Percentiles rank a stretch among this genome's conserved stretches.
phyloP scores from a whole-genome alignment of 1,140 invertebrate species.

The Hyposmocoma kahamanoa region DNA sequence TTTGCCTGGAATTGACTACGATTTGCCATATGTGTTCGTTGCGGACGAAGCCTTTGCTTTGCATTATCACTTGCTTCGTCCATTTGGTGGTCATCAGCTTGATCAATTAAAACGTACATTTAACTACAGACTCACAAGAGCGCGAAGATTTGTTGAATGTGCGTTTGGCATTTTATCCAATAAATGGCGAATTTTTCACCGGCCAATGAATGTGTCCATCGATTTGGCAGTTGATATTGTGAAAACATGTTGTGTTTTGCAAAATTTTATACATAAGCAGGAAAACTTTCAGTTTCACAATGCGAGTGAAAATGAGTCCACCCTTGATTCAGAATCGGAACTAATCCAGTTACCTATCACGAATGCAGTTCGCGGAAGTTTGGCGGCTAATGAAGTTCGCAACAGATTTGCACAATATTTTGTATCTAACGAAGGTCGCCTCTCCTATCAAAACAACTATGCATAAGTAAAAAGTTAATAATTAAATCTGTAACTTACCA shows the following conservation, averaged over 20 bases:
- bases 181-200: conserved; percentile 14
- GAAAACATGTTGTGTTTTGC: conserved; percentile 13
- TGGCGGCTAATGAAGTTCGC: too few species aligned
- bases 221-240: conserved; percentile 9
- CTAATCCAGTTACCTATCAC: background rate
- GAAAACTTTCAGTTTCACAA: too few species aligned
- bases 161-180: conserved; percentile 13
- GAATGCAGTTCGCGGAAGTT: too few species aligned
- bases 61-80: conserved; percentile 1
- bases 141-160: conserved; percentile 11
- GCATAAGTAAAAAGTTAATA: conserved; percentile 18
- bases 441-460: conserved; percentile 11
- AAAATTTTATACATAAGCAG: conserved; percentile 17
- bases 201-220: conserved; percentile 10
- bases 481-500: conserved; percentile 14
- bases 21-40: background rate
- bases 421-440: conserved; percentile 9
- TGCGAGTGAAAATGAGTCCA: background rate
- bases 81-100: conserved; percentile 17
- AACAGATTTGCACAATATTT: too few species aligned
- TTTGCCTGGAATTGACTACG: background rate
- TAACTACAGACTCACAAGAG: conserved; percentile 8
- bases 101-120: conserved; percentile 5
- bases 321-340: background rate
- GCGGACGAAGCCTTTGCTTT: background rate